Conservation (phyloP, 2,113 vertebrate genomes). For the Pardalotus punctatus region DNA sequence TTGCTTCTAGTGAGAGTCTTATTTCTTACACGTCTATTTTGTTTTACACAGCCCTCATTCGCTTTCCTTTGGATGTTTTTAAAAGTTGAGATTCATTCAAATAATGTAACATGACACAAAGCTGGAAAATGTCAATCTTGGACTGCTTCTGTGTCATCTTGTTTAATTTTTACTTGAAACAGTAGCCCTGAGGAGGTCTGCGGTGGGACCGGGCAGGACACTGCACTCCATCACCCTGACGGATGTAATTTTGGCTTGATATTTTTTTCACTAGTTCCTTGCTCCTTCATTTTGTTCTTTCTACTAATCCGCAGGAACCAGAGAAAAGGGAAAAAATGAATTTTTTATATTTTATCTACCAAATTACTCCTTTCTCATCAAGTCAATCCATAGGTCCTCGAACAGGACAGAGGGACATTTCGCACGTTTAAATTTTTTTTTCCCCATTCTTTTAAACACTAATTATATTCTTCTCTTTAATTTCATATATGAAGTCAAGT, state of each 20-base stretch:
- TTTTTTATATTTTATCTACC: background rate
- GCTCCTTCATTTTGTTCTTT: background rate
- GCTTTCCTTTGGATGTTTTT: background rate
- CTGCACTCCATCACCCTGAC: background rate
- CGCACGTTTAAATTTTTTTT: fast-evolving
- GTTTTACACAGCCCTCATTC: background rate
- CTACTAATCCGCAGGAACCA: background rate
- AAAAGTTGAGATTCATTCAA: slow-evolving; percentile 17
- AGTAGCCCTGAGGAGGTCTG: background rate
- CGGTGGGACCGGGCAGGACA: background rate
- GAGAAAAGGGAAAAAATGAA: background rate
- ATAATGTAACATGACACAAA: slow-evolving; percentile 17
- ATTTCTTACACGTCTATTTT: background rate
- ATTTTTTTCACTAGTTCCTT: background rate
- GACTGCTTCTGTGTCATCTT: background rate
- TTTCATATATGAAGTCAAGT: background rate
- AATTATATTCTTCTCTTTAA: background rate
- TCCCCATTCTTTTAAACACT: background rate
- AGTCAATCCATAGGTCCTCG: background rate
- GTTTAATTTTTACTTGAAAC: slow-evolving; percentile 39
- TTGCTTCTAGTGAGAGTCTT: background rate
- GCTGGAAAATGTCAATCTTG: slow-evolving; percentile 36
- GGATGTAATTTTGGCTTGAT: background rate
- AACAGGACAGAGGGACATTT: background rate
- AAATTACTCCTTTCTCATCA: background rate